Percentiles rank a stretch among this genome's conserved stretches.
Evolutionary conservation across 64 coral and sea anemone species (phyloP).

Genomic region (Montipora efflorescens): DNA sequence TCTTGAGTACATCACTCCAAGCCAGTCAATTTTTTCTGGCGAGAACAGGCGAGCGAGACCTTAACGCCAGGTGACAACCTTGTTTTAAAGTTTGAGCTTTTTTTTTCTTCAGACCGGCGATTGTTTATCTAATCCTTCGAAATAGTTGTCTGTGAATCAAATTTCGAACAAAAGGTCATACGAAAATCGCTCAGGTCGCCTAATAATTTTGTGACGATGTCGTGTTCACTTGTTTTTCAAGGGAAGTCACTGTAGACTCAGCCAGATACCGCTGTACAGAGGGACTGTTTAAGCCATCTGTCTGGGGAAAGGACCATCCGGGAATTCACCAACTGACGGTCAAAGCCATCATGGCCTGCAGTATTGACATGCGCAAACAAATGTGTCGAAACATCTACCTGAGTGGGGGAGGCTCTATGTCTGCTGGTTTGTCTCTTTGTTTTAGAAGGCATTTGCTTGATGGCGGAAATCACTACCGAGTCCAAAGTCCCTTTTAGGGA

Average conservation of each 20-base stretch:
- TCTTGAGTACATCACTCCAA: no score
- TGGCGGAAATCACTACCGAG: no score
- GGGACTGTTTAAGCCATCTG: slow-evolving; percentile 83
- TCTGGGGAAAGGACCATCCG: slow-evolving; percentile 98
- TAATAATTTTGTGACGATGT: neutral
- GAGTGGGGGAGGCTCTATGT: slow-evolving; percentile 91
- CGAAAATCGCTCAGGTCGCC: neutral
- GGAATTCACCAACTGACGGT: slow-evolving; percentile 82
- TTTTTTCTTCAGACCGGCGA: no score
- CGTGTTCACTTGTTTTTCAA: neutral
- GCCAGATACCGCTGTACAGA: slow-evolving; percentile 92
- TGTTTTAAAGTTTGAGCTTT: no score
- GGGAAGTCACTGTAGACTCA: slow-evolving; percentile 80
- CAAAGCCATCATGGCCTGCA: slow-evolving; percentile 94
- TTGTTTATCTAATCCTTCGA: no score
- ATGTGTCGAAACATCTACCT: slow-evolving; percentile 93
- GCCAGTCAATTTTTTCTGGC: no score
- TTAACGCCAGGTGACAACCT: no score
- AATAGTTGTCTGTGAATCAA: no score
- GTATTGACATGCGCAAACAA: slow-evolving; percentile 97
- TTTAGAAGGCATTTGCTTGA: no score
- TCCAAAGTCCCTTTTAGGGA: no score
- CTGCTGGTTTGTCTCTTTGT: slow-evolving; percentile 54
- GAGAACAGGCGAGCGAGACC: no score
- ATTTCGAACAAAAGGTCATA: no score